Evolutionary conservation across 64 coral and sea anemone species (phyloP).

Genomic region (Montipora foliosa): DNA sequence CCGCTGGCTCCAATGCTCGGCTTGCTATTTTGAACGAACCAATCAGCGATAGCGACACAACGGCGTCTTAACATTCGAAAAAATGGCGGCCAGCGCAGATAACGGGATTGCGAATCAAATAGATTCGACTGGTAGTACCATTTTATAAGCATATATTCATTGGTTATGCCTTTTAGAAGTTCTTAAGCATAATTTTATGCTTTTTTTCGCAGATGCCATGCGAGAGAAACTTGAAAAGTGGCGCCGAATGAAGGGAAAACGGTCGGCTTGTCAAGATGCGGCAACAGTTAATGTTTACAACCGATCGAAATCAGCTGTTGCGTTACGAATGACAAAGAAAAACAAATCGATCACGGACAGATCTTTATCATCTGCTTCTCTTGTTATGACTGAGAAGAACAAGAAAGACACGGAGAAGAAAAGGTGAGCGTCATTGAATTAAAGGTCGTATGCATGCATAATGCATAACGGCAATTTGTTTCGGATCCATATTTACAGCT

Average conservation of each 20-base stretch:
- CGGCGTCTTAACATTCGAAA: slow-evolving; percentile 45
- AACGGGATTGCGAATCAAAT: slow-evolving; percentile 4
- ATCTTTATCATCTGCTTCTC: slow-evolving; percentile 11
- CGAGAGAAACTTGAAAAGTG: slow-evolving; percentile 52
- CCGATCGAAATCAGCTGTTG: slow-evolving; percentile 40
- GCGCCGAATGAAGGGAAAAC: slow-evolving; percentile 45
- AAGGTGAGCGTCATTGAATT: neutral
- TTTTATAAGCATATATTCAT: neutral
- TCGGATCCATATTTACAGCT: too few species aligned
- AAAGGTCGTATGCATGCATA: too few species aligned
- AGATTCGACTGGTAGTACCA: slow-evolving; percentile 7
- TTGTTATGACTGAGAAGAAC: neutral
- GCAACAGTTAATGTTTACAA: slow-evolving; percentile 11
- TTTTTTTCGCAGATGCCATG: slow-evolving; percentile 41
- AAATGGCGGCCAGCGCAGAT: slow-evolving; percentile 48
- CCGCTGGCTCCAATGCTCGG: neutral
- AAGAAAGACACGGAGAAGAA: neutral
- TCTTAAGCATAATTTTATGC: neutral
- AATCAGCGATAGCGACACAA: neutral
- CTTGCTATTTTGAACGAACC: neutral
- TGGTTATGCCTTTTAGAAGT: neutral
- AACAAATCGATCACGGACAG: neutral
- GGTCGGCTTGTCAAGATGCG: neutral
- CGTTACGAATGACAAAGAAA: neutral
- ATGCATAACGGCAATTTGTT: too few species aligned